Evolutionary conservation across 2,797 vertebrate species (phyloP), one percentile per base, ranked within the genome.

Genomic region (Pseudocheirus occidentalis): DNA sequence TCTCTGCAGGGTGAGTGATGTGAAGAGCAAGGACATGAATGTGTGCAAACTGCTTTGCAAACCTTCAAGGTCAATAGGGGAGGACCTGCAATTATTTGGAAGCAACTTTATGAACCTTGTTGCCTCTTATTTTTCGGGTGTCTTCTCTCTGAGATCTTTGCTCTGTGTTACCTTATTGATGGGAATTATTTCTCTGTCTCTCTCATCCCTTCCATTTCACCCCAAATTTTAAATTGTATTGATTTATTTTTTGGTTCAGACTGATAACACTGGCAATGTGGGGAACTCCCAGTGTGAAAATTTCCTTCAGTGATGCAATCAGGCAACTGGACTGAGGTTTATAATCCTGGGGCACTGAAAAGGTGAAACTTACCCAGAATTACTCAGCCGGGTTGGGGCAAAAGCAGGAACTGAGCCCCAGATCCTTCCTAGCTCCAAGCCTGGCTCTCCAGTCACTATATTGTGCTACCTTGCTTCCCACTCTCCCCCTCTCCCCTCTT

Each of bases 151-250:
- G 0, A 21, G 66, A 16, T 73, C 73, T 58, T 46, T 54, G 55
- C 91, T 53, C 18, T 55, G 56, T 50, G 95, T 94, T 54, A n/a
- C 40, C 92, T 73, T 94, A 90, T 54, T 24, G 13, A 31, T 73
- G 90, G 94, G 73, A 90, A 56, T 29, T 14, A 40, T 9, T 24
- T n/a, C 89, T 62, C 31, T 34, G 18, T 90, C 11, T 91, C 27
- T 94, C 31, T 34, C 29, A 66, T 66, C 13, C 31, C 31, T 62
- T 66, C 59, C 31, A 66, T 34, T 66, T 59, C 29, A 31, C 58
- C 29, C 58, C 58, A 13, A 29, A 10, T 59, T 59, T n/a, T 66
- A 66, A 66, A n/a, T 34, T 66, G 24, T 31, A 12, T 59, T 31
- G 29, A 59, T 59, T 59, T 31, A 34, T 66, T 66, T 66, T 66